Conservation (phyloP, 2,888 invertebrate species). For the Cephus pulcher region DNA sequence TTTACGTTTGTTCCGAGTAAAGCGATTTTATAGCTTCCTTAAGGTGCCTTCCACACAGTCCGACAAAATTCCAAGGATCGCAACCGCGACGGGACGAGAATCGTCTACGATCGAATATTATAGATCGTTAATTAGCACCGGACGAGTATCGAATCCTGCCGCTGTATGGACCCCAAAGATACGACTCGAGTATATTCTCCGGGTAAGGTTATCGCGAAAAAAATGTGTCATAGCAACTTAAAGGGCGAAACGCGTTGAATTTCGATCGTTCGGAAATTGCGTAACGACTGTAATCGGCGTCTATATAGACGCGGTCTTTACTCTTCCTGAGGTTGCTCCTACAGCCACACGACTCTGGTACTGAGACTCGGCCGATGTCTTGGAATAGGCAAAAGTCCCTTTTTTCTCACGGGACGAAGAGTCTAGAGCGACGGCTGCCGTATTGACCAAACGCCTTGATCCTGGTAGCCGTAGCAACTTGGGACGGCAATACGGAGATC, state of each 20-base stretch:
- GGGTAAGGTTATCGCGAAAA: neutral
- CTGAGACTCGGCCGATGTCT: neutral
- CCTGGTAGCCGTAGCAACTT: neutral
- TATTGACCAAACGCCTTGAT: neutral
- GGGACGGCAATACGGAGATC: neutral
- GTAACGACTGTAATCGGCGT: neutral
- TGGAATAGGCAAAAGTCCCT: neutral
- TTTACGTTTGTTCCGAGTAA: slow-evolving; percentile 52
- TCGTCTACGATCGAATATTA: neutral
- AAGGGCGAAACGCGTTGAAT: neutral
- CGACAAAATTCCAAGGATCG: neutral
- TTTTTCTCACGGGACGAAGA: neutral
- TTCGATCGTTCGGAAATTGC: neutral
- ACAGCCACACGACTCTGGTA: neutral
- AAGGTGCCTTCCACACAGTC: neutral
- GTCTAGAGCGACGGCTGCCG: neutral
- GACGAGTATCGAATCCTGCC: neutral
- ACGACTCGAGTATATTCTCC: neutral
- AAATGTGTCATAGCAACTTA: neutral
- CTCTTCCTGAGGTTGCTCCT: too few species aligned
- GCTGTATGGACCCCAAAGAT: neutral
- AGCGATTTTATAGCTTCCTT: slow-evolving; percentile 61
- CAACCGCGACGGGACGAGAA: neutral
- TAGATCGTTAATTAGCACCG: neutral
- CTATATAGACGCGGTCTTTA: too few species aligned